A percentile compares a stretch with the other conserved stretches of the same genome.
These are phyloP conservation scores for Linepithema humile DNA, from an alignment of 1,140 invertebrate genomes.

Conservation along the genomic window DNA sequence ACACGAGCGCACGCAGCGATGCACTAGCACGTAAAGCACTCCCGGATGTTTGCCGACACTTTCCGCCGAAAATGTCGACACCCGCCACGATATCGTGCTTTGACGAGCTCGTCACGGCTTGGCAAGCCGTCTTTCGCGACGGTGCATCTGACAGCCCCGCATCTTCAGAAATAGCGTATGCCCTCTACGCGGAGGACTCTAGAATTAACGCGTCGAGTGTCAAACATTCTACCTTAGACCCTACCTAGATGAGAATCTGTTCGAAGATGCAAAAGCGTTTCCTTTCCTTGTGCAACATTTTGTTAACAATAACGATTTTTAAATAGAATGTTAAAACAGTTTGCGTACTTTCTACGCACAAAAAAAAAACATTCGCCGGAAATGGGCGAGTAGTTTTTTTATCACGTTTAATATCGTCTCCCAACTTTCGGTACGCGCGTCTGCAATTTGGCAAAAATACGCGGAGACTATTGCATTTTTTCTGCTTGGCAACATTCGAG, in stretches of 20 bases:
- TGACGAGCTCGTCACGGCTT: slow-evolving; percentile 14
- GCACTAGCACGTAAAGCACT: slow-evolving; percentile 31
- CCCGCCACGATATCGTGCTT: background rate
- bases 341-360: no score
- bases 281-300: no score
- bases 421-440: background rate
- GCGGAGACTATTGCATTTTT: background rate
- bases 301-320: no score
- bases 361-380: no score
- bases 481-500: background rate
- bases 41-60: slow-evolving; percentile 19
- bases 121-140: background rate
- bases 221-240: no score
- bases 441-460: background rate
- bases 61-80: slow-evolving; percentile 1
- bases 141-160: background rate
- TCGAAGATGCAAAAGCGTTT: no score
- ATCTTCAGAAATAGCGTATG: background rate
- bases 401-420: no score
- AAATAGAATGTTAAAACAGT: no score
- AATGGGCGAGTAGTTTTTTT: no score
- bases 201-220: background rate
- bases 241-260: no score
- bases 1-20: background rate
- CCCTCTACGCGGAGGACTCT: no score